Percentiles rank a stretch among this genome's conserved stretches.
These are phyloP conservation scores for Neoaliturus tenellus DNA, from an alignment of 2,888 invertebrate species.

Conservation along the genomic window DNA sequence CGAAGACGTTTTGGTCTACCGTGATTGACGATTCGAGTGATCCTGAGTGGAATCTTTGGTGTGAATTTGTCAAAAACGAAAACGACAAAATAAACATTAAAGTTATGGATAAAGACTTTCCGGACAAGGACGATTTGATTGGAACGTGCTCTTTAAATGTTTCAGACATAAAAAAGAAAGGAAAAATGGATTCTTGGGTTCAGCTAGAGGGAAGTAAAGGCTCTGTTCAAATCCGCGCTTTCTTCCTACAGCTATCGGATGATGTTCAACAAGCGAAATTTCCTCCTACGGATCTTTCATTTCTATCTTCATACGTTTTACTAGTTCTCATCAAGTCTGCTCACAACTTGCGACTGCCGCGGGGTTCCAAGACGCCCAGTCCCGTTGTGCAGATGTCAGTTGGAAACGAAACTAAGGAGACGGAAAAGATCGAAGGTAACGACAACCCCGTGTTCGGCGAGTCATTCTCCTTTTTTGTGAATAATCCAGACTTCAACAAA, in stretches of 20 bases:
- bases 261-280: neutral
- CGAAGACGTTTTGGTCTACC: neutral
- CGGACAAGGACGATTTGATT: neutral
- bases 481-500: neutral
- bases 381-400: neutral
- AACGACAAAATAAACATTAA: neutral
- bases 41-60: neutral
- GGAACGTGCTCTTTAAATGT: neutral
- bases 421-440: neutral
- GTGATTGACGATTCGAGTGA: neutral
- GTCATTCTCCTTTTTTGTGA: neutral
- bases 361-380: neutral
- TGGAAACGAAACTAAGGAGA: neutral
- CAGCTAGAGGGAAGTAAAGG: neutral
- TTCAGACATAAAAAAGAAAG: neutral
- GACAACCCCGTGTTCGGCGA: neutral
- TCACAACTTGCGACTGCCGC: neutral
- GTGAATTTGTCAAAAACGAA: neutral
- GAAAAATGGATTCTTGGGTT: neutral
- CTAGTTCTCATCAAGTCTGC: neutral
- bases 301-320: neutral
- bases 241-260: neutral
- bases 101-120: neutral
- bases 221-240: neutral
- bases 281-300: neutral